A percentile compares a stretch with the other conserved stretches of the same genome.
Conservation (phyloP, 2,113 vertebrate species). For the Xenopus borealis region DNA sequence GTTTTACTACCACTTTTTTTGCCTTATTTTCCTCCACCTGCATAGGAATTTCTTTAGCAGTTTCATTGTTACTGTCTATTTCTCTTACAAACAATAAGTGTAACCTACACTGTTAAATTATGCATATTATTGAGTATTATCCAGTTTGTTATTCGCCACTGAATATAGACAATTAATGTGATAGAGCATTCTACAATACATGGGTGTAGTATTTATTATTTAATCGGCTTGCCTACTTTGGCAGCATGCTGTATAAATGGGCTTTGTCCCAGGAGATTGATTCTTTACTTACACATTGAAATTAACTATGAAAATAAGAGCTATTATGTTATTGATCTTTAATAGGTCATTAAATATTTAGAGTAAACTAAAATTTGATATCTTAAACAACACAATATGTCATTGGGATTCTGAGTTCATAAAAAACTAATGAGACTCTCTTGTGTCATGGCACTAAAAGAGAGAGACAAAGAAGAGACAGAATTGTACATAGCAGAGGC, state of each 20-base stretch:
- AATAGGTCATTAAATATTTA: constrained; percentile 39
- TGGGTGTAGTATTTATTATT: constrained; percentile 22
- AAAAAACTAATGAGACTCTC: constrained; percentile 31
- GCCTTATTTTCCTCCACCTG: not conserved
- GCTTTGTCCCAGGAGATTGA: not conserved
- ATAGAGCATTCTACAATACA: not conserved
- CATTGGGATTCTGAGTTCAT: constrained; percentile 28
- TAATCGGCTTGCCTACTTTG: not conserved
- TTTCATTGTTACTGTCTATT: not conserved
- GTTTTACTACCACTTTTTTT: too few relatives aligned
- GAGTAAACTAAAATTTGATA: constrained; percentile 23
- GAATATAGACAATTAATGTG: not conserved
- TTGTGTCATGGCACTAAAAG: constrained; percentile 29
- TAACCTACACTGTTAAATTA: constrained; percentile 1
- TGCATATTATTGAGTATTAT: not conserved
- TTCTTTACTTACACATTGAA: constrained; percentile 27
- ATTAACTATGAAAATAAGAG: constrained; percentile 13
- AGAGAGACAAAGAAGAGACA: not conserved
- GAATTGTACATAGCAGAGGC: too few relatives aligned
- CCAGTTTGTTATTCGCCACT: constrained; percentile 1
- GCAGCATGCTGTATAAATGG: not conserved
- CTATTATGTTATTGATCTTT: constrained; percentile 37
- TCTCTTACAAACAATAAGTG: not conserved
- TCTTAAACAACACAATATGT: constrained; percentile 42
- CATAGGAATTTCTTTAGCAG: not conserved